These are phyloP conservation scores for Andrena chrysosceles DNA, from an alignment of 2,888 invertebrate genomes.

Conservation along the genomic window DNA sequence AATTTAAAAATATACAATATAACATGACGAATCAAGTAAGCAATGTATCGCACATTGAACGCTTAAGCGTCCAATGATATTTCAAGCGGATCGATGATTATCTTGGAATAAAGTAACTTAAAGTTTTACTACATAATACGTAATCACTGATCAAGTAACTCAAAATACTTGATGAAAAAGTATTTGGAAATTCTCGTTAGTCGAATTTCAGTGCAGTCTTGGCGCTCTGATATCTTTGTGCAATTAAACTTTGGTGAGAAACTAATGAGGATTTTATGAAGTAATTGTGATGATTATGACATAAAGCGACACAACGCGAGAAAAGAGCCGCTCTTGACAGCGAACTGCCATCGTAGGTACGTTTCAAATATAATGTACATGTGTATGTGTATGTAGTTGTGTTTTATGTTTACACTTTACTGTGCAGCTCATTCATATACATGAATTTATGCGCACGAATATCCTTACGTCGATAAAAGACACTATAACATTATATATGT, in stretches of 20 bases:
- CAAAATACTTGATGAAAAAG: constrained; percentile 60
- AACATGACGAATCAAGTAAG: constrained; percentile 4
- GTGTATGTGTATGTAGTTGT: constrained; percentile 33
- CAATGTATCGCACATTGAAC: constrained; percentile 1
- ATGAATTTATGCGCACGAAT: constrained; percentile 75
- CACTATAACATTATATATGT: constrained; percentile 83
- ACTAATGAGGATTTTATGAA: constrained; percentile 35
- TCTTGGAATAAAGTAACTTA: constrained; percentile 2
- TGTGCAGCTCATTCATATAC: constrained; percentile 39
- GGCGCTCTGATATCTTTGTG: constrained; percentile 61
- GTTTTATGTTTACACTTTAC: constrained; percentile 22
- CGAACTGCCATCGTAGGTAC: constrained; percentile 70
- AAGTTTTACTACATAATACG: not conserved
- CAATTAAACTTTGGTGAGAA: constrained; percentile 65
- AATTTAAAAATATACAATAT: constrained; percentile 22
- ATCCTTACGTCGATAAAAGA: constrained; percentile 82
- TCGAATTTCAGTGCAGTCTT: constrained; percentile 43
- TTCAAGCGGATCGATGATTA: constrained; percentile 7
- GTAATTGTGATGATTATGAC: constrained; percentile 35
- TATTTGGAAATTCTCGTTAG: constrained; percentile 41
- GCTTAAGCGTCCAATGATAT: constrained; percentile 2
- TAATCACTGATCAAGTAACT: constrained; percentile 30
- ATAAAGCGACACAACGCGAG: constrained; percentile 44
- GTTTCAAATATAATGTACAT: constrained; percentile 29
- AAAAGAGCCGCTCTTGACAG: constrained; percentile 64